A percentile compares a stretch with the other conserved stretches of the same genome.
Evolutionary conservation across 1,140 invertebrate species (phyloP).

Genomic region (Drosophila punjabiensis): DNA sequence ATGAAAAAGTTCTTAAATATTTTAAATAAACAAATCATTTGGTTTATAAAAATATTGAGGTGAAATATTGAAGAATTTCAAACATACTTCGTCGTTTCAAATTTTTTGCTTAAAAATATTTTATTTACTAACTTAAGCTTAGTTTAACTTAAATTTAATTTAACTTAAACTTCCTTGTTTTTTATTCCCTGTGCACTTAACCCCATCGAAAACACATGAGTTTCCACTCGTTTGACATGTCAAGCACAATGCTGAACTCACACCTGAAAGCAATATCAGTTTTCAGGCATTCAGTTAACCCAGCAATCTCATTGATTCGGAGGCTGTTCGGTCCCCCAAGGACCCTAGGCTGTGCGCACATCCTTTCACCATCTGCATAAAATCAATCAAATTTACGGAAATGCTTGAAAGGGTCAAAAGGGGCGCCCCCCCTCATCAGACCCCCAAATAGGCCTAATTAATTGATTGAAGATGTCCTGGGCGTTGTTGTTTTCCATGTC

Average conservation of each 20-base stretch:
- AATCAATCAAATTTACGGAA: conserved; percentile 53
- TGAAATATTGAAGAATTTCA: too few species aligned
- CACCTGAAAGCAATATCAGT: conserved; percentile 8
- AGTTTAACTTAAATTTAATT: too few species aligned
- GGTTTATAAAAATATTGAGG: too few species aligned
- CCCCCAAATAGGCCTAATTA: conserved; percentile 61
- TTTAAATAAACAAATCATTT: too few species aligned
- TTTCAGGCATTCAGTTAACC: conserved; percentile 6
- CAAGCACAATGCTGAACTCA: conserved; percentile 7
- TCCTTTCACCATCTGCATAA: conserved; percentile 56
- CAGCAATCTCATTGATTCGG: conserved; percentile 12
- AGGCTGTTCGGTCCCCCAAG: not conserved
- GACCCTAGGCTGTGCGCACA: not conserved
- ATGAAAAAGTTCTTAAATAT: too few species aligned
- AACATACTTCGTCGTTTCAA: too few species aligned
- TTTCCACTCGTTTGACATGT: conserved; percentile 13
- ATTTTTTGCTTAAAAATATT: too few species aligned
- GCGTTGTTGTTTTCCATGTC: conserved; percentile 18
- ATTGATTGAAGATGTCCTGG: conserved; percentile 63
- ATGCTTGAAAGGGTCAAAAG: conserved; percentile 17
- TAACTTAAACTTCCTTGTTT: too few species aligned
- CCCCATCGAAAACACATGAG: not conserved
- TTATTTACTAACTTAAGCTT: too few species aligned
- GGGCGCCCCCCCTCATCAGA: not conserved
- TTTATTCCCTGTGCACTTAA: too few species aligned